Percentiles rank a stretch among this genome's conserved stretches.
These are phyloP conservation scores for Cistogaster globosa DNA, from an alignment of 2,888 invertebrate species.

Conservation along the genomic window DNA sequence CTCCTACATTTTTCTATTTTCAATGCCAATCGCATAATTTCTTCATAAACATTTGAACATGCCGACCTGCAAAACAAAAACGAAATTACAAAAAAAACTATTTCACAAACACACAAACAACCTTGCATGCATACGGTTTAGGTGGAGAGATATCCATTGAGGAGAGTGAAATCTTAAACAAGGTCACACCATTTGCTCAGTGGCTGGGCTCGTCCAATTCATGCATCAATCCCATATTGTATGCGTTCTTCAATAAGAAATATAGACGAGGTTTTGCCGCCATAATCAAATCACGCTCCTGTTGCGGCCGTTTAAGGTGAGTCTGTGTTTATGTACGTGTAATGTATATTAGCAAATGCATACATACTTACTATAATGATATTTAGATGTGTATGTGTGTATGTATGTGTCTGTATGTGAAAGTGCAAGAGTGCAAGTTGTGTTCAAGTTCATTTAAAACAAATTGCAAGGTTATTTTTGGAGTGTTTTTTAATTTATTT, in stretches of 20 bases:
- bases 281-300: slow-evolving; percentile 92
- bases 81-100: not conserved
- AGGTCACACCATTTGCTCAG: slow-evolving; percentile 94
- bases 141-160: slow-evolving; percentile 86
- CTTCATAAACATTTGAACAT: slow-evolving; percentile 29
- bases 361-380: not conserved
- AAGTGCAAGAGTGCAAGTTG: slow-evolving; percentile 60
- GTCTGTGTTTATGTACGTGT: slow-evolving; percentile 37
- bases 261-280: slow-evolving; percentile 95
- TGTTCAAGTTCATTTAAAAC: slow-evolving; percentile 66
- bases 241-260: slow-evolving; percentile 97
- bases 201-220: slow-evolving; percentile 97
- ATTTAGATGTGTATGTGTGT: not conserved
- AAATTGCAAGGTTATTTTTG: slow-evolving; percentile 57
- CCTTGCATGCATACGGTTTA: slow-evolving; percentile 53
- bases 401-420: not conserved
- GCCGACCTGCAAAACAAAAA: slow-evolving; percentile 9
- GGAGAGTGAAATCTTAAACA: slow-evolving; percentile 91
- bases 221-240: slow-evolving; percentile 96
- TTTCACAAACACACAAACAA: not conserved
- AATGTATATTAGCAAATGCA: not conserved
- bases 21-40: slow-evolving; percentile 55
- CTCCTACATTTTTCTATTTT: slow-evolving; percentile 36
- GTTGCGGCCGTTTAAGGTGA: slow-evolving; percentile 90
- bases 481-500: slow-evolving; percentile 34